A percentile compares a stretch with the other conserved stretches of the same genome.
These are phyloP conservation scores for Pagrus major DNA, from an alignment of 2,113 vertebrate genomes.

Conservation along the genomic window DNA sequence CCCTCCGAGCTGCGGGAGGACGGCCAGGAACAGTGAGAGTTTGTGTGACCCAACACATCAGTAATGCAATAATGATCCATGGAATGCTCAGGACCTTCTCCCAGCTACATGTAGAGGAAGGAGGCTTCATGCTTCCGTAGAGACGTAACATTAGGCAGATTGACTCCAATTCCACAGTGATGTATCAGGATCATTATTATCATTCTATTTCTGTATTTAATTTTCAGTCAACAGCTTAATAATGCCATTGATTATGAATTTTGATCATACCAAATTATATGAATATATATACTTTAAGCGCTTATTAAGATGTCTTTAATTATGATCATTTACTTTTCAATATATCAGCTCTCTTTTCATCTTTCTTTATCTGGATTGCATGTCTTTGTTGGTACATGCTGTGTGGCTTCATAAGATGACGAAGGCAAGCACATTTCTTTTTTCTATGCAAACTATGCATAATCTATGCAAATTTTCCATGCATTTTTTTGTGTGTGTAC, in stretches of 20 bases:
- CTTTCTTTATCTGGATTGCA: constrained; percentile 42
- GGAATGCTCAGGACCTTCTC: constrained; percentile 56
- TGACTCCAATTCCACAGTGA: constrained; percentile 40
- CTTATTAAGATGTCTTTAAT: constrained; percentile 57
- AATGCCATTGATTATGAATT: constrained; percentile 57
- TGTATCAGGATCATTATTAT: constrained; percentile 63
- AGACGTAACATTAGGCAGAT: constrained; percentile 25
- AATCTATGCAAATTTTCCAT: constrained; percentile 55
- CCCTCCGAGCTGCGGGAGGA: constrained; percentile 95
- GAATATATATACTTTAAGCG: constrained; percentile 46
- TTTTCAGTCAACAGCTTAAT: constrained; percentile 52
- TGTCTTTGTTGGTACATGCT: constrained; percentile 48
- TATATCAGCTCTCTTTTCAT: constrained; percentile 41
- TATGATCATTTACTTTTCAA: constrained; percentile 40
- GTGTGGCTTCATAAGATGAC: constrained; percentile 1
- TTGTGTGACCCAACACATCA: not conserved
- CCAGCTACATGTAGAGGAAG: constrained; percentile 22
- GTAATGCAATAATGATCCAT: constrained; percentile 22
- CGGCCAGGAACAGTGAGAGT: constrained; percentile 82
- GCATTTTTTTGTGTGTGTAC: not conserved
- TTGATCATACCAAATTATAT: constrained; percentile 61
- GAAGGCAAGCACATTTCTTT: constrained; percentile 13
- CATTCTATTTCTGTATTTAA: constrained; percentile 53
- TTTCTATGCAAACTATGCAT: constrained; percentile 32
- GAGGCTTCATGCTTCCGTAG: constrained; percentile 12